phyloP scores from a whole-genome alignment of 1,140 invertebrate species.

The Globodera rostochiensis region DNA sequence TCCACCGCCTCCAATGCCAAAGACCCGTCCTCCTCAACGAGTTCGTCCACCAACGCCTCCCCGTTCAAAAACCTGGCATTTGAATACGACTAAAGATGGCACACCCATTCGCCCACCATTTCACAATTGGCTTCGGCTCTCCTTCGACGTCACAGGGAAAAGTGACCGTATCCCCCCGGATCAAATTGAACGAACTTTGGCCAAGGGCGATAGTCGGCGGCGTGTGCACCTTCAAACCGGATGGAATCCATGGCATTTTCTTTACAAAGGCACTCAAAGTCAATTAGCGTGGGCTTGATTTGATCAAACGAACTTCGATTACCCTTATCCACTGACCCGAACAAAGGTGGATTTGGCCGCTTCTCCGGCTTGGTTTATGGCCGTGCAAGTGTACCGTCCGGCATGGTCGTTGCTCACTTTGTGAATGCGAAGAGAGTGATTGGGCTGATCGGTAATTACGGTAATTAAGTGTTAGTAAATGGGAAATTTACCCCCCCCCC shows the following conservation, averaged over 20 bases:
- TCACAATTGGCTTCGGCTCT: conserved; percentile 53
- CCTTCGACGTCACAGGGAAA: conserved; percentile 56
- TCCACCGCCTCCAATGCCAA: conserved; percentile 53
- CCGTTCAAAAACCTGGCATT: conserved; percentile 15
- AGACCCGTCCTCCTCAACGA: conserved; percentile 53
- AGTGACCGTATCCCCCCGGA: conserved; percentile 50
- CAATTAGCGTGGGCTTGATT: background rate
- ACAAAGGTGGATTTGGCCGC: conserved; percentile 56
- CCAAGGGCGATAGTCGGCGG: conserved; percentile 47
- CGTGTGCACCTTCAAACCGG: conserved; percentile 37
- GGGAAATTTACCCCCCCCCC: background rate
- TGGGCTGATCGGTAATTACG: conserved; percentile 53
- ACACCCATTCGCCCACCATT: conserved; percentile 38
- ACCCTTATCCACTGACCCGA: conserved; percentile 31
- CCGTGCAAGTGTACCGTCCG: conserved; percentile 66
- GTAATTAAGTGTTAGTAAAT: background rate
- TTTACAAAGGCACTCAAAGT: conserved; percentile 15
- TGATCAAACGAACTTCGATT: background rate
- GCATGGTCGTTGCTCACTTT: conserved; percentile 65
- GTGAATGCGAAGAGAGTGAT: conserved; percentile 68
- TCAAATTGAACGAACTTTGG: conserved; percentile 55
- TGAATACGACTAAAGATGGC: background rate
- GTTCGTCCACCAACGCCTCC: conserved; percentile 30
- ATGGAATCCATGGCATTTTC: conserved; percentile 10
- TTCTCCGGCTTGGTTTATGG: conserved; percentile 48